Evolutionary conservation across 2,113 vertebrate species (phyloP).

Genomic region (Strix aluco): DNA sequence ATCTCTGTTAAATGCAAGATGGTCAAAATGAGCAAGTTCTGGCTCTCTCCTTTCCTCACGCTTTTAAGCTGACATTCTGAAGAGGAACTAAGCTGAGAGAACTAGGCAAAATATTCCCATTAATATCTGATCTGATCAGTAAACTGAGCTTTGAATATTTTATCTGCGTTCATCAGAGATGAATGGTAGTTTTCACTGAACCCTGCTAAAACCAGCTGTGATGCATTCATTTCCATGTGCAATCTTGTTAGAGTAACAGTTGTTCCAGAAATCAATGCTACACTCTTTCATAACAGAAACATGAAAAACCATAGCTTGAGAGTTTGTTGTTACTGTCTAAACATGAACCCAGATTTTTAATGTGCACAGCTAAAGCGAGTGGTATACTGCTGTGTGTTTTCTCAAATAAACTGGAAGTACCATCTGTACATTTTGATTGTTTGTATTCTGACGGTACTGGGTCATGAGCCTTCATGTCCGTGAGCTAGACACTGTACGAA

Average conservation of each 20-base stretch:
- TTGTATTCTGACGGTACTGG: neutral
- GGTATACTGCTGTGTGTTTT: neutral
- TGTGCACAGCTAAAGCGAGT: neutral
- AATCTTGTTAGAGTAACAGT: neutral
- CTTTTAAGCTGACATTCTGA: neutral
- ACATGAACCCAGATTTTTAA: neutral
- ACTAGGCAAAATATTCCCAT: neutral
- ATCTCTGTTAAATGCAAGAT: neutral
- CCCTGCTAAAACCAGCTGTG: conserved; percentile 42
- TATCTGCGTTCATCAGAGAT: neutral
- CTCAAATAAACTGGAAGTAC: neutral
- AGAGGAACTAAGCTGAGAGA: neutral
- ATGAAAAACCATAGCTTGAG: neutral
- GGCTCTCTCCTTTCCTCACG: neutral
- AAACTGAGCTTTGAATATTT: conserved; percentile 37
- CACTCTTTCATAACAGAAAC: neutral
- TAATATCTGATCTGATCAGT: conserved; percentile 36
- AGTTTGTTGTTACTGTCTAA: neutral
- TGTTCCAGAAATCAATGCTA: neutral
- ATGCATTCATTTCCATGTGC: neutral
- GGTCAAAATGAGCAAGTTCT: neutral
- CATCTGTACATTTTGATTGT: neutral
- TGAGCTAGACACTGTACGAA: neutral
- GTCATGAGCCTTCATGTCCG: neutral
- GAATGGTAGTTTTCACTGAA: neutral